These are phyloP conservation scores for Corythornis cristatus DNA, from an alignment of 2,113 vertebrate genomes.

Conservation along the genomic window DNA sequence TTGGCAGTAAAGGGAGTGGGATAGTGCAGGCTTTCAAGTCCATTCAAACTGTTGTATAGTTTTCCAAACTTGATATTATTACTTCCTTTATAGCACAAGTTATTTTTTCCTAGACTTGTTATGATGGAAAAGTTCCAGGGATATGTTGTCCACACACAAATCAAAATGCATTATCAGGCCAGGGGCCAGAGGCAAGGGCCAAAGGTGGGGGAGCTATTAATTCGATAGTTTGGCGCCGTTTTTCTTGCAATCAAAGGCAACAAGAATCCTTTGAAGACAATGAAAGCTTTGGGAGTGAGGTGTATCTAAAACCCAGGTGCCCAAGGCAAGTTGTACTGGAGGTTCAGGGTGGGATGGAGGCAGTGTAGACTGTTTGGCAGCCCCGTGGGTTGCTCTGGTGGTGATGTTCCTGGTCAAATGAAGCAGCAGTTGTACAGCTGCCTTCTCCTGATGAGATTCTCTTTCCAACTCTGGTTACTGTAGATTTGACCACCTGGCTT, in stretches of 20 bases:
- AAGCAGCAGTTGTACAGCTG: neutral
- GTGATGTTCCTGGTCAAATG: neutral
- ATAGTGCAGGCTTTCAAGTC: slow-evolving; percentile 64
- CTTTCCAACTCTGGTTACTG: neutral
- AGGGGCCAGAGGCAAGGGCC: neutral
- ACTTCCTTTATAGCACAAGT: slow-evolving; percentile 72
- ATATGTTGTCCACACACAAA: neutral
- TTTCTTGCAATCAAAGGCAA: slow-evolving; percentile 4
- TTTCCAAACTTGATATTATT: slow-evolving; percentile 73
- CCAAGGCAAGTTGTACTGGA: accelerated
- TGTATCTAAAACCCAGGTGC: neutral
- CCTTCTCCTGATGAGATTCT: neutral
- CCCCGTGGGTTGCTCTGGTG: neutral
- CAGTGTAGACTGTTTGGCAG: neutral
- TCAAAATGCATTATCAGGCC: slow-evolving; percentile 40
- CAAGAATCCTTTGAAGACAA: neutral
- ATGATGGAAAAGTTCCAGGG: slow-evolving; percentile 67
- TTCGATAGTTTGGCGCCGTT: neutral
- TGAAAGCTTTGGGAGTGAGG: neutral
- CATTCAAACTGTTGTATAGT: slow-evolving; percentile 52
- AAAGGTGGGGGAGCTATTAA: slow-evolving; percentile 28
- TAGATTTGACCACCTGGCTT: neutral
- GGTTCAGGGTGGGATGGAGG: neutral
- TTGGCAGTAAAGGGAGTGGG: slow-evolving; percentile 27
- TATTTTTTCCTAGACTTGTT: slow-evolving; percentile 59